Base-by-base conservation (phyloP, 2,888 invertebrate species). In the Cyrtodaria siliqua region DNA sequence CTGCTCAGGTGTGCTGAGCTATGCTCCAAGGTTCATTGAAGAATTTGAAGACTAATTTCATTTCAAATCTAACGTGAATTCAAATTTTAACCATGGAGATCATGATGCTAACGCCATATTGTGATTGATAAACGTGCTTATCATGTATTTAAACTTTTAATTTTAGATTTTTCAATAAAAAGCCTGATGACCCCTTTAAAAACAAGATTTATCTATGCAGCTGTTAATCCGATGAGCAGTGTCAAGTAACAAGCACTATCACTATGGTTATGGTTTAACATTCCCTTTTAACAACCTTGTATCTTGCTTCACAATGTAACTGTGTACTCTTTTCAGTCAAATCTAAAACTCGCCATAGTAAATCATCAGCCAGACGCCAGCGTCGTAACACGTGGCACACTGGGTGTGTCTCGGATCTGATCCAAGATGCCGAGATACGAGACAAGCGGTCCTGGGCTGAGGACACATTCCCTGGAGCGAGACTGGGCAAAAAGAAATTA, bases 361-460 rank as follows among this genome's bases (percentile, higher is more conserved):
- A 44, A 24, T 55, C 60, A 6, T 55, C 60, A 1, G n/a, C 47
- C 27, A 53, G 40, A n/a, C 60, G 55, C 23, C 44, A 44, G 42
- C 50, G 76, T 12, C 55, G 71, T 20, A 71, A 69, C 50, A 66
- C 75, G 16, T 80, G 80, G 80, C 80, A 80, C 47, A 42, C 60
- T n/a, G 77, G 77, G 2, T 67, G 71, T 47, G 71, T 80, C 18
- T 53, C 62, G 1, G 77, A 75, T 33, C 62, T 68, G 6, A 47
- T 77, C 20, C 33, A 29, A 52, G 70, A 70, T 18, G 66, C 73
- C 0, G 80, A 80, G 61, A 73, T 73, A 33, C 62, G 80, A n/a
- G 73, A 80, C 70, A 73, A 67, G 29, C 50, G 73, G 16, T 66
- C 63, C 12, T 77, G 73, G 76, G 76, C 70, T 16, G 76, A 76